phyloP scores from a whole-genome alignment of 2,113 vertebrate genomes.

The Lycaon pictus region DNA sequence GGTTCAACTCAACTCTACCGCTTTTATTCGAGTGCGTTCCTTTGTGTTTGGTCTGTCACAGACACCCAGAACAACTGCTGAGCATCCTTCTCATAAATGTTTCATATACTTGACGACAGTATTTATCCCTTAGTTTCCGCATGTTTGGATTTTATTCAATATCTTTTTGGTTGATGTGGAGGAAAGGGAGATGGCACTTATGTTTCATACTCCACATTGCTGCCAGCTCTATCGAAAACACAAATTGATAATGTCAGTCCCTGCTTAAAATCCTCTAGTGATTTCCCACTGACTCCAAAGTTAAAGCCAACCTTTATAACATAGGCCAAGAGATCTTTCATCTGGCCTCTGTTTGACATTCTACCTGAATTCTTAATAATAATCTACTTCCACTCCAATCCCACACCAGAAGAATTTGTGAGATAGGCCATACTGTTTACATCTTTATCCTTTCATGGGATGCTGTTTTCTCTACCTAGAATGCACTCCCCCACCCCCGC shows the following conservation, averaged over 20 bases:
- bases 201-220: constrained; percentile 70
- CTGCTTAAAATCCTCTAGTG: constrained; percentile 67
- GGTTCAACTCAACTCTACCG: constrained; percentile 46
- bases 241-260: constrained; percentile 81
- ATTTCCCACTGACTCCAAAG: constrained; percentile 64
- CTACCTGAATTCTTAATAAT: constrained; percentile 44
- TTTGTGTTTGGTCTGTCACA: constrained; percentile 81
- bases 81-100: constrained; percentile 80
- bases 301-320: constrained; percentile 3
- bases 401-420: neutral
- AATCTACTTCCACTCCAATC: neutral
- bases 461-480: constrained; percentile 21
- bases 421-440: neutral
- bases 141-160: constrained; percentile 83
- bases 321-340: neutral
- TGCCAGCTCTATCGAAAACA: constrained; percentile 79
- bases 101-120: constrained; percentile 83
- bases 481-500: neutral
- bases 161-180: constrained; percentile 78
- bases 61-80: constrained; percentile 80
- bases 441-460: constrained; percentile 6
- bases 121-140: constrained; percentile 80
- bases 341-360: neutral
- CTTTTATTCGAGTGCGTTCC: constrained; percentile 52
- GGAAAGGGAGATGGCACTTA: constrained; percentile 78